These are phyloP conservation scores for Heteropelma amictum DNA, from an alignment of 2,888 invertebrate species.

Conservation along the genomic window DNA sequence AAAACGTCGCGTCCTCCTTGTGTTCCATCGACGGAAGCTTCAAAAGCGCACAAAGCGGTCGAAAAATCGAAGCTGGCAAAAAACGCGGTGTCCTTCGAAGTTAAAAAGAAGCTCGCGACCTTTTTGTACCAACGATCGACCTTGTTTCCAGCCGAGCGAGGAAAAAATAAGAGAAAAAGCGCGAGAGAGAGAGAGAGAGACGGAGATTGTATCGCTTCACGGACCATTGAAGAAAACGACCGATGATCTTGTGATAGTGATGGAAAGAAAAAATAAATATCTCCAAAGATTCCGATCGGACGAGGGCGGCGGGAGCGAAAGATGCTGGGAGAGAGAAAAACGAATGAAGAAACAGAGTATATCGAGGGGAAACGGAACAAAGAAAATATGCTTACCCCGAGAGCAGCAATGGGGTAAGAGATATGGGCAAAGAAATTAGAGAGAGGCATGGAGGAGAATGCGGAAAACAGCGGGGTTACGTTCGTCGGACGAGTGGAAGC, in stretches of 20 bases:
- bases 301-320: slow-evolving; percentile 13
- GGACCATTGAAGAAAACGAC: slow-evolving; percentile 27
- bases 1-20: no score
- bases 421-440: background rate
- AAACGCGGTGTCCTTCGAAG: slow-evolving; percentile 10
- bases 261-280: slow-evolving; percentile 28
- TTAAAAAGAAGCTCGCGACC: background rate
- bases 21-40: no score
- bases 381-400: background rate
- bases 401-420: slow-evolving; percentile 13
- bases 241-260: slow-evolving; percentile 38
- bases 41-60: no score
- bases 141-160: background rate
- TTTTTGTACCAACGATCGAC: background rate
- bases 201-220: background rate
- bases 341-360: no score
- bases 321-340: background rate
- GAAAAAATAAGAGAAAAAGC: background rate
- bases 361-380: no score
- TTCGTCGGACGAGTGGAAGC: no score
- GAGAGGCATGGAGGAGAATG: slow-evolving; percentile 1
- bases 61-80: no score
- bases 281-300: slow-evolving; percentile 33
- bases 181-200: background rate
- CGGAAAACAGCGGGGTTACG: no score